Conservation (phyloP, 1,140 invertebrate species). For the Eriosoma lanigerum region DNA sequence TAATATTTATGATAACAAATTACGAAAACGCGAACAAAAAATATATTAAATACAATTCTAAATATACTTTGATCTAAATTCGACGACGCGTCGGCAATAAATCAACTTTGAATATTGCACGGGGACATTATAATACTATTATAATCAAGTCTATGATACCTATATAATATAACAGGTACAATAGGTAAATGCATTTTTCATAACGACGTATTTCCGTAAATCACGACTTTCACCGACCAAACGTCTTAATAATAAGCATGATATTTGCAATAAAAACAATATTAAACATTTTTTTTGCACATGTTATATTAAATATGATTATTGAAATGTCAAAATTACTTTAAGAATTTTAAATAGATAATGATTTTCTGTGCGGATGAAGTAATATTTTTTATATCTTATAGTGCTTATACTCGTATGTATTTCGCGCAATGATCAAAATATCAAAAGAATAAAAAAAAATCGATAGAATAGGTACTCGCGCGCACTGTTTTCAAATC, state of each 20-base stretch:
- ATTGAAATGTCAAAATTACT: too few species aligned
- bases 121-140: background rate
- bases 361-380: too few species aligned
- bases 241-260: too few species aligned
- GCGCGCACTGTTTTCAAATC: background rate
- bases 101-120: background rate
- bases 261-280: too few species aligned
- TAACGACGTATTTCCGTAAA: slow-evolving; percentile 25
- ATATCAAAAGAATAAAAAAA: background rate
- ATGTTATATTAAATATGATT: too few species aligned
- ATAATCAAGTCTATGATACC: background rate
- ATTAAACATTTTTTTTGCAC: too few species aligned
- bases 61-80: background rate
- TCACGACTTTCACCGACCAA: slow-evolving; percentile 22
- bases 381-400: too few species aligned
- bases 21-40: background rate
- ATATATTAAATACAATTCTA: background rate
- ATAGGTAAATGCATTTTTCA: background rate
- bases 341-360: too few species aligned
- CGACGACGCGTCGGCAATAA: background rate
- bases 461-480: too few species aligned
- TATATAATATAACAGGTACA: too few species aligned
- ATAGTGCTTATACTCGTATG: too few species aligned
- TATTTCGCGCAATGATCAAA: too few species aligned
- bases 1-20: background rate